Evolutionary conservation across 2,113 vertebrate genomes (phyloP), one percentile per base, ranked within the genome.

Genomic region (Oncorhynchus keta): DNA sequence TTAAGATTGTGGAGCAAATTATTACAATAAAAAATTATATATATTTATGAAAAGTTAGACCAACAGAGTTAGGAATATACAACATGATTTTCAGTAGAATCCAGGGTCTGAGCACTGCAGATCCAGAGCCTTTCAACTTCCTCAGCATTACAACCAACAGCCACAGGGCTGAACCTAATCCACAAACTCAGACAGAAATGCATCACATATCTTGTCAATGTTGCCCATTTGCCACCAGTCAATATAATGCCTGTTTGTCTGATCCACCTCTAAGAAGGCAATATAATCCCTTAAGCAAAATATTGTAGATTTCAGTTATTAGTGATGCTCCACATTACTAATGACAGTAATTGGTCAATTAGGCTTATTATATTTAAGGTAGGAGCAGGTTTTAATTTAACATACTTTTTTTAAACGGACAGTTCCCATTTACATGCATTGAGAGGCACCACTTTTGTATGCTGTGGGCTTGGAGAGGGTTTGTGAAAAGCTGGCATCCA

Each of bases 341-440:
- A 89, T 92, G 86, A 81, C 81, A 75, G 86, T 86, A 92, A 92
- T 93, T 4, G 16, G 51, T 55, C 3, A 55, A 55, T 55, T 90
- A 92, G 89, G 85, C 84, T 86, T 87, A 86, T 92, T 92, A 92
- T 91, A 86, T 92, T 80, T 86, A 89, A 84, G 79, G 84, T 81
- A 87, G 84, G 84, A 92, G 87, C 87, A 87, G 91, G 74, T 91
- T 92, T 88, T 86, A 89, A 91, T 76, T 87, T 81, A 89, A 89
- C 82, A 84, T 76, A 84, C 79, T 85, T 51, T 51, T 5, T 13
- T 13, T 9, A 55, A 55, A 55, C 1, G 13, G 49, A 16, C 83
- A 77, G 82, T 87, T 86, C 79, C 78, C 80, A 91, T 93, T 91
- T 89, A 88, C 84, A 82, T 84, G 86, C 85, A 90, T 91, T 90